Evolutionary conservation across 2,888 invertebrate species (phyloP), one percentile per base, ranked within the genome.

Genomic region (Cactoblastis cactorum): DNA sequence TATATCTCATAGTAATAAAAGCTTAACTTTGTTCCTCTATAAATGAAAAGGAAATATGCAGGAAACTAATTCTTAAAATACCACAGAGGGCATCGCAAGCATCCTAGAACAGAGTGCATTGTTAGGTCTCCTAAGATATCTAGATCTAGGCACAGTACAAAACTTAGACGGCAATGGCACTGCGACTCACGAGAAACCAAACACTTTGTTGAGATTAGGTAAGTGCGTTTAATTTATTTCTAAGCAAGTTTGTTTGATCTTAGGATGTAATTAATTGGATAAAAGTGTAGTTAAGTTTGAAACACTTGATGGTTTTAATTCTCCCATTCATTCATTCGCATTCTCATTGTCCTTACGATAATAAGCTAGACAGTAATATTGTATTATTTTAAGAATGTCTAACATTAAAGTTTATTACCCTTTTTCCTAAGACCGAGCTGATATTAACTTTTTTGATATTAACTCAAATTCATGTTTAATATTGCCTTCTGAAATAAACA

Each of bases 161-260:
- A 63, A 62, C 62, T 61, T 65, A 76, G 70, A 65, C 69, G 62
- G 67, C 60, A 69, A 71, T 63, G 64, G 64, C 62, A 67, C 67
- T 63, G 65, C 64, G 64, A 71, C 67, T 43, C 43, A 28, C 15
- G 35, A 47, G 33, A 46, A 32, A 19, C n/a, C 19, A 39, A 41
- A 41, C 12, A 22, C 24, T 41, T 24, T 41, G 38, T 19, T 38
- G 8, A 24, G 41, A 41, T 41, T 41, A 24, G n/a, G n/a, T n/a
- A n/a, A 41, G 14, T 18, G 24, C n/a, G 41, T 22, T 24, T 41
- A 14, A 41, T 8, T 9, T 41, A 14, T 41, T 14, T 24, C 24
- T 6, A n/a, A 19, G 18, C 0, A 1, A 28, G 2, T 35, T 37
- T 37, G 15, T 9, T 9, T 18, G n/a, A 18, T 38, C 17, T 18